Conservation (phyloP, 2,113 vertebrate species). For the Nycticryphes semicollaris region DNA sequence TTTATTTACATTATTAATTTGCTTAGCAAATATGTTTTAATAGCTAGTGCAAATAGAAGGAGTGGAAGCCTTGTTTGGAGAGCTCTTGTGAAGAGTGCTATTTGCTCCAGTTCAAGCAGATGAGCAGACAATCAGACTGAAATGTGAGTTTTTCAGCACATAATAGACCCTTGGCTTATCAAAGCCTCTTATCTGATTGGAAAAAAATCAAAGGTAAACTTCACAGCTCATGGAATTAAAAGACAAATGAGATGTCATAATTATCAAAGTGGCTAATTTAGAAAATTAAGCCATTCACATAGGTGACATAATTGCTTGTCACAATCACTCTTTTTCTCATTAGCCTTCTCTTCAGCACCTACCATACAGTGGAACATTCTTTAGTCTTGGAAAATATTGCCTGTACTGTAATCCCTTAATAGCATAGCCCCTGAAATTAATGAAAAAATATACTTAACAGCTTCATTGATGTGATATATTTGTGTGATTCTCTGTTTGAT, state of each 20-base stretch:
- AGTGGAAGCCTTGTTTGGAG: constrained; percentile 65
- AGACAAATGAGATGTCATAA: constrained; percentile 90
- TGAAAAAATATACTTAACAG: constrained; percentile 33
- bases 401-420: constrained; percentile 55
- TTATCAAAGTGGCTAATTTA: constrained; percentile 89
- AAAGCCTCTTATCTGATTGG: constrained; percentile 81
- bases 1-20: constrained; percentile 82
- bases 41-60: constrained; percentile 57
- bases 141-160: constrained; percentile 75
- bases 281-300: constrained; percentile 86
- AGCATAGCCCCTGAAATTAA: constrained; percentile 11
- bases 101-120: constrained; percentile 74
- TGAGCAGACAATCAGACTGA: constrained; percentile 73
- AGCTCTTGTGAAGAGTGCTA: constrained; percentile 71
- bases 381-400: constrained; percentile 57
- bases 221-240: constrained; percentile 82
- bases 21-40: constrained; percentile 71
- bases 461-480: constrained; percentile 8
- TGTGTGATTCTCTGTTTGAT: constrained; percentile 1
- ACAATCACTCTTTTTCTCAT: constrained; percentile 88
- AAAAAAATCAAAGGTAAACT: constrained; percentile 82
- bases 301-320: constrained; percentile 91
- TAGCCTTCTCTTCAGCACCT: constrained; percentile 76
- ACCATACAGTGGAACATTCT: constrained; percentile 54
- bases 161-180: constrained; percentile 84